A percentile compares a stretch with the other conserved stretches of the same genome.
Conservation (phyloP, 2,797 vertebrate genomes). For the Gallirallus australis region DNA sequence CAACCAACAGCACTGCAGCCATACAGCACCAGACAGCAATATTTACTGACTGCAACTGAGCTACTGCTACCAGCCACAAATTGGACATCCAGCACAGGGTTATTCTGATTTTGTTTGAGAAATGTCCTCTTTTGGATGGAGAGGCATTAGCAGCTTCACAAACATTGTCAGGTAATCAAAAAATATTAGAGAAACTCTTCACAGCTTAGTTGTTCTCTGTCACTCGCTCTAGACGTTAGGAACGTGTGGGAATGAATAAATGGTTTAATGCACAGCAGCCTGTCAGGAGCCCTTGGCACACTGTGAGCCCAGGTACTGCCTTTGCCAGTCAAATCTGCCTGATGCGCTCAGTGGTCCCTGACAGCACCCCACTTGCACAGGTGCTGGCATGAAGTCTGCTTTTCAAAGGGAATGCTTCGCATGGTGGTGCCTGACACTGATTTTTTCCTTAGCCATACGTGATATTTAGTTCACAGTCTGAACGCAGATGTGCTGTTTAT, state of each 20-base stretch:
- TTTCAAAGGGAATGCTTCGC: neutral
- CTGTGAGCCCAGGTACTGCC: neutral
- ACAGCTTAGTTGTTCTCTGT: slow-evolving; percentile 3
- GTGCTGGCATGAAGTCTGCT: neutral
- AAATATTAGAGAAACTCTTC: neutral
- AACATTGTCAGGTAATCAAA: slow-evolving; percentile 57
- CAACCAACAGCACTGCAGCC: neutral
- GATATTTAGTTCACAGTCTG: neutral
- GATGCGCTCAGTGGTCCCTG: neutral
- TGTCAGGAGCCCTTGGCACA: neutral
- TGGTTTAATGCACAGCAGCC: neutral
- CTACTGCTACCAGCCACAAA: neutral
- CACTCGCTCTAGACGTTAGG: neutral
- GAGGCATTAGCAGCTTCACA: slow-evolving; percentile 40
- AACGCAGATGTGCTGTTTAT: neutral
- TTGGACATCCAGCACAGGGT: neutral
- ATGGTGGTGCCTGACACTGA: neutral
- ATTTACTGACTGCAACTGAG: neutral
- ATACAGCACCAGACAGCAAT: slow-evolving; percentile 7
- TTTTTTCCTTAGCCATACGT: neutral
- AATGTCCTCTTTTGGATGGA: slow-evolving; percentile 15
- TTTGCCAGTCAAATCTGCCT: neutral
- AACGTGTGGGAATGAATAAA: neutral
- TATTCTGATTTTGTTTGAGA: slow-evolving; percentile 20
- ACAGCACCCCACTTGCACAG: neutral